Base-by-base conservation (phyloP, 2,797 vertebrate genomes). In the Anolis apletophallus region DNA sequence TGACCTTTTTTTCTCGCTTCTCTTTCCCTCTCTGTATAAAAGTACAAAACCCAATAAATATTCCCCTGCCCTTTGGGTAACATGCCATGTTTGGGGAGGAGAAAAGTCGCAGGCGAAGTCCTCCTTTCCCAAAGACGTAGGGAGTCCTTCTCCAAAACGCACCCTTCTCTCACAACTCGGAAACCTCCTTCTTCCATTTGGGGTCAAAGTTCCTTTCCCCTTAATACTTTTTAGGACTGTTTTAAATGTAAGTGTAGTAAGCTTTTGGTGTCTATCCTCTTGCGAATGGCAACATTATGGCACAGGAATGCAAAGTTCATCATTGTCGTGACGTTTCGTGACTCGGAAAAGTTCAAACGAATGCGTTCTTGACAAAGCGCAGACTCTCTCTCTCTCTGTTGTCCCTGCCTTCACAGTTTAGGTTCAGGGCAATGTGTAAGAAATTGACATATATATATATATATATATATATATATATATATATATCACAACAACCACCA, bases 241-340 rank as follows among this genome's bases (percentile, higher is more conserved):
- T 68, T 64, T 29, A 64, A 9, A 64, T n/a, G 32, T 6, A 50
- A 61, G n/a, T n/a, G n/a, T n/a, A n/a, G n/a, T n/a, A n/a, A n/a
- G n/a, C n/a, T n/a, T n/a, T n/a, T n/a, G n/a, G n/a, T n/a, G n/a
- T 50, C 52, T 29, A 54, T 54, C 32, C 36, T 2, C 14, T 26
- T 64, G 61, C 11, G 8, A 64, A 64, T 10, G 3, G 26, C 90
- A 36, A 36, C 17, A 40, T 54, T 91, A 95, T 94, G 95, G 95
- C 96, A 96, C 92, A 0, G 13, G 9, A 77, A 61, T 54, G 75
- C 89, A 91, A 88, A 29, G 10, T 78, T 87, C 79, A 54, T 73
- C 2, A 0, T 0, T 54, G 72, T 57, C 89, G 88, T 86, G 81
- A 85, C 40, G 0, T 77, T 21, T 34, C 5, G 87, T 52, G 84